Conservation (phyloP, 2,888 invertebrate genomes). For the Dryobota labecula region DNA sequence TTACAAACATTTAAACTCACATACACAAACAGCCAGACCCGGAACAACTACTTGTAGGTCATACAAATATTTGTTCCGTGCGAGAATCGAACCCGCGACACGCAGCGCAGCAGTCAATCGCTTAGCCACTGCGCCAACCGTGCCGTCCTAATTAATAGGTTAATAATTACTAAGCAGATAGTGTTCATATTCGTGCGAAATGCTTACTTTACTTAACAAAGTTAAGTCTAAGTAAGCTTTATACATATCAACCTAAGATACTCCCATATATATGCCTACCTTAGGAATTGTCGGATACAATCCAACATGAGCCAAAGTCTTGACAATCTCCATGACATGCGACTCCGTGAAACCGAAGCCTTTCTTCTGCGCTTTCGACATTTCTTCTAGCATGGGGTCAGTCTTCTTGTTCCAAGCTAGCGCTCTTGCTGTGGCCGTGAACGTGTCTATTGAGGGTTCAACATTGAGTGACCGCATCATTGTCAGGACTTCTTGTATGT, state of each 20-base stretch:
- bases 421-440: conserved; percentile 86
- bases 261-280: conserved; percentile 65
- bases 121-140: too few species aligned
- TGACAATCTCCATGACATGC: conserved; percentile 88
- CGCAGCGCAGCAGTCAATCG: too few species aligned
- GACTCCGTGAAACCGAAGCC: conserved; percentile 80
- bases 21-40: too few species aligned
- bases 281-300: conserved; percentile 76
- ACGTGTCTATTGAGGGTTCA: conserved; percentile 84
- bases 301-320: conserved; percentile 77
- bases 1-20: too few species aligned
- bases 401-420: conserved; percentile 86
- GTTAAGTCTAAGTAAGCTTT: not conserved
- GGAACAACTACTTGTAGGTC: too few species aligned
- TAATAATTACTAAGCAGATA: too few species aligned
- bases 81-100: too few species aligned
- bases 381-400: conserved; percentile 76
- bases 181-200: not conserved
- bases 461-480: conserved; percentile 91
- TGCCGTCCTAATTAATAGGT: too few species aligned
- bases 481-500: conserved; percentile 86
- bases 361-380: conserved; percentile 74
- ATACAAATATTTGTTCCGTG: too few species aligned
- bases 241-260: not conserved
- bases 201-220: not conserved